Conservation (phyloP, 2,797 vertebrate species). For the Chrysocyon brachyurus region DNA sequence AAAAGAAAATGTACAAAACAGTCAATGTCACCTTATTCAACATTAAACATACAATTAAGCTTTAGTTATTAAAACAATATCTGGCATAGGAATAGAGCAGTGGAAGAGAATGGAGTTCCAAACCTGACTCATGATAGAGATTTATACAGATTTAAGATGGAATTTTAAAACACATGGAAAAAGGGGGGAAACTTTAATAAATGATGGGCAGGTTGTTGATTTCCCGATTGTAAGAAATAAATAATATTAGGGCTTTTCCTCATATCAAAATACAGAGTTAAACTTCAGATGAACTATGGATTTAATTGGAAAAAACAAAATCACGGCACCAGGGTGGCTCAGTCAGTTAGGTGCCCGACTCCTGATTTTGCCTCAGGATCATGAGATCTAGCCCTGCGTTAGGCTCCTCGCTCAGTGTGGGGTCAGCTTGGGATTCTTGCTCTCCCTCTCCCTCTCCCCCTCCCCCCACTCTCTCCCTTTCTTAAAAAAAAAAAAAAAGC, state of each 20-base stretch:
- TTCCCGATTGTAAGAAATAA: conserved; percentile 34
- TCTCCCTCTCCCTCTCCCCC: not conserved
- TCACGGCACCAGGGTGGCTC: not conserved
- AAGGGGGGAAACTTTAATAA: conserved; percentile 29
- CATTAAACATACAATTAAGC: not conserved
- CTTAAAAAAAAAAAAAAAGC: not conserved
- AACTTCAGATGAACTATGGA: not conserved
- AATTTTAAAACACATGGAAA: conserved; percentile 15
- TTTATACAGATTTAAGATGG: conserved; percentile 17
- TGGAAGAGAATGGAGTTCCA: not conserved
- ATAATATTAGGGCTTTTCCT: not conserved
- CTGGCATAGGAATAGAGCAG: not conserved
- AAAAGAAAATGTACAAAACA: conserved; percentile 29
- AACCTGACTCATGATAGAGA: not conserved
- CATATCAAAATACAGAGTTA: conserved; percentile 25
- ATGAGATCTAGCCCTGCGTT: not conserved
- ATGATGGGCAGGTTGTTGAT: not conserved
- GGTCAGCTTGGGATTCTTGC: not conserved
- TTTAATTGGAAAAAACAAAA: conserved; percentile 45
- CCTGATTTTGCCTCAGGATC: not conserved
- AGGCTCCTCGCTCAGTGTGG: not conserved
- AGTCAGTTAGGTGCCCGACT: not conserved
- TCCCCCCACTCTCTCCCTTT: not conserved
- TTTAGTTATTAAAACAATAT: conserved; percentile 38
- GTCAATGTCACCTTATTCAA: not conserved